phyloP scores from a whole-genome alignment of 2,797 vertebrate species.

The Hippocampus kuda region DNA sequence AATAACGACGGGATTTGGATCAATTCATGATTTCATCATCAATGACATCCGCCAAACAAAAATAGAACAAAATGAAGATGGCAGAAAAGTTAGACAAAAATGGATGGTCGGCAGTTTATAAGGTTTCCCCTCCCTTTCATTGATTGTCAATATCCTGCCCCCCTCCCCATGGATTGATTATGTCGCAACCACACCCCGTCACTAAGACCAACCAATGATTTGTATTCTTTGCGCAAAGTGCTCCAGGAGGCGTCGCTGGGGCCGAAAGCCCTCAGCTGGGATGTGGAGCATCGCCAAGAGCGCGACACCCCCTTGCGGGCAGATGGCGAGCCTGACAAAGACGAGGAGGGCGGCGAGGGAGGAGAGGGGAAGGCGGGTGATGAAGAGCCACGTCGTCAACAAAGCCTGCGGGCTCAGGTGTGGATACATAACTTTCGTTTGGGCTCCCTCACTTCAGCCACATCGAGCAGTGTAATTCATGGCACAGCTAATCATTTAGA shows the following conservation, averaged over 20 bases:
- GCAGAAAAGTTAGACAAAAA: no score
- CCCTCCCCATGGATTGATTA: no score
- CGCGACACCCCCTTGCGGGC: slow-evolving; percentile 53
- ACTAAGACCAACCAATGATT: background rate
- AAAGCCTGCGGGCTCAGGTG: slow-evolving; percentile 67
- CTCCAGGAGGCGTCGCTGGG: slow-evolving; percentile 48
- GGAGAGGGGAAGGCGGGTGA: slow-evolving; percentile 7
- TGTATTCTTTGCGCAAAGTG: slow-evolving; percentile 32
- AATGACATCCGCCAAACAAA: no score
- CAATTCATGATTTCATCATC: no score
- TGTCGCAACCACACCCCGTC: no score
- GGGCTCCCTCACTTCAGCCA: background rate
- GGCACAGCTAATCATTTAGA: background rate
- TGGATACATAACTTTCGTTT: background rate
- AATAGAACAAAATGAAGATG: no score
- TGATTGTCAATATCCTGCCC: no score
- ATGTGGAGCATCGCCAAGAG: slow-evolving; percentile 67
- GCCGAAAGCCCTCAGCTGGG: slow-evolving; percentile 43
- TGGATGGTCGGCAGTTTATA: no score
- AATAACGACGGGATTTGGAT: no score
- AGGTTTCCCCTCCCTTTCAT: no score
- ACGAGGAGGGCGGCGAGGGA: slow-evolving; percentile 18
- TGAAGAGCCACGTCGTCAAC: slow-evolving; percentile 38
- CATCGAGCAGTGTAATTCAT: background rate
- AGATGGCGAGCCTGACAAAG: slow-evolving; percentile 31